These are phyloP conservation scores for Bombus breviceps DNA, from an alignment of 1,140 invertebrate species.

Conservation along the genomic window DNA sequence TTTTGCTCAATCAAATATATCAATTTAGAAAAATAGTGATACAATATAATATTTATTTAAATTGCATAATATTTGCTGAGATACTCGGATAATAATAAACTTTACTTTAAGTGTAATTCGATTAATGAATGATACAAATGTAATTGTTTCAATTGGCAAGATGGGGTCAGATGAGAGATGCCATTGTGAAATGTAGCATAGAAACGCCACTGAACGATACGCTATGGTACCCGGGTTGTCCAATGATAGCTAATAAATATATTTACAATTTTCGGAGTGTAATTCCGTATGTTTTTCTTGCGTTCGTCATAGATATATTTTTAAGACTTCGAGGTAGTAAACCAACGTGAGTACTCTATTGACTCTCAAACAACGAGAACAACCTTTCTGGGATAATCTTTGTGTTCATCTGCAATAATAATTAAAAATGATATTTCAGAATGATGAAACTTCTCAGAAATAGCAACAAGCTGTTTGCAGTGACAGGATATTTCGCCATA, in stretches of 20 bases:
- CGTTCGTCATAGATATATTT: rapidly evolving
- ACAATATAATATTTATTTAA: background rate
- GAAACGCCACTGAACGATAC: slow-evolving; percentile 53
- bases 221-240: rapidly evolving
- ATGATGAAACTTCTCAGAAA: slow-evolving; percentile 92
- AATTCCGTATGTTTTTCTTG: slow-evolving; percentile 85
- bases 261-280: slow-evolving; percentile 88
- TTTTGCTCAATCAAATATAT: too few relatives aligned
- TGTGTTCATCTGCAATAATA: rapidly evolving
- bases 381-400: rapidly evolving
- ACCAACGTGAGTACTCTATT: too few relatives aligned
- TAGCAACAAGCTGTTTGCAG: slow-evolving; percentile 89
- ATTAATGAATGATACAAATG: background rate
- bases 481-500: slow-evolving; percentile 93
- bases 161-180: rapidly evolving
- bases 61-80: background rate
- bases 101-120: rapidly evolving
- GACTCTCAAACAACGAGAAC: rapidly evolving
- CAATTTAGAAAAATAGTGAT: background rate
- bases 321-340: too few relatives aligned
- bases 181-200: slow-evolving; percentile 84
- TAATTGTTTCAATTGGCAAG: background rate
- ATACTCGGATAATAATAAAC: rapidly evolving
- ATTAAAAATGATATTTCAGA: slow-evolving; percentile 79
- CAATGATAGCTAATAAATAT: slow-evolving; percentile 82